Conservation (phyloP, 2,888 invertebrate species). For the Drosophila eohydei region DNA sequence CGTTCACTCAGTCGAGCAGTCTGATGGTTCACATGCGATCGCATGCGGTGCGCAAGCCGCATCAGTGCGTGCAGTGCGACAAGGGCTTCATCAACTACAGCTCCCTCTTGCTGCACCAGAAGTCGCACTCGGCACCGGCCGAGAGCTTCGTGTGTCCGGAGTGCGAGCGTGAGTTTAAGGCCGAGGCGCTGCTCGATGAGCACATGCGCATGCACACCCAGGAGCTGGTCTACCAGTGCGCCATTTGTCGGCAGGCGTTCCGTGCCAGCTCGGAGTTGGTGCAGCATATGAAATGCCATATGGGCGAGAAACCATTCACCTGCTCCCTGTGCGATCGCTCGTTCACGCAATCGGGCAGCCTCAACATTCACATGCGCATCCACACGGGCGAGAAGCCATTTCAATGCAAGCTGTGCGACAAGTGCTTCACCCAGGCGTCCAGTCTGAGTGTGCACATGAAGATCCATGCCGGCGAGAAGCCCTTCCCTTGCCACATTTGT, state of each 20-base stretch:
- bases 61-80: constrained; percentile 84
- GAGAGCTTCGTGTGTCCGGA: constrained; percentile 82
- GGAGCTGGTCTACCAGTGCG: constrained; percentile 84
- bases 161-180: constrained; percentile 85
- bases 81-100: constrained; percentile 85
- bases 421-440: constrained; percentile 85
- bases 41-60: constrained; percentile 83
- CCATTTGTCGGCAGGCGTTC: constrained; percentile 83
- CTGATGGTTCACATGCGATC: constrained; percentile 85
- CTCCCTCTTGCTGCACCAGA: constrained; percentile 82
- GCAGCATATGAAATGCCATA: constrained; percentile 85
- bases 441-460: constrained; percentile 85
- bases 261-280: constrained; percentile 84
- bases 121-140: constrained; percentile 81
- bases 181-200: constrained; percentile 83
- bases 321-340: constrained; percentile 85
- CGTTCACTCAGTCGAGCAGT: constrained; percentile 85
- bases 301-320: constrained; percentile 85
- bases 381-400: constrained; percentile 85
- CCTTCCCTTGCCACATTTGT: constrained; percentile 82
- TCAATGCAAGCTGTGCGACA: constrained; percentile 84
- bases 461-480: constrained; percentile 84
- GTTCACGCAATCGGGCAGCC: constrained; percentile 85
- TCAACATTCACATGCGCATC: constrained; percentile 85
- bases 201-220: constrained; percentile 85